A percentile compares a stretch with the other conserved stretches of the same genome.
phyloP scores from a whole-genome alignment of 1,140 invertebrate genomes.

The Apis laboriosa region DNA sequence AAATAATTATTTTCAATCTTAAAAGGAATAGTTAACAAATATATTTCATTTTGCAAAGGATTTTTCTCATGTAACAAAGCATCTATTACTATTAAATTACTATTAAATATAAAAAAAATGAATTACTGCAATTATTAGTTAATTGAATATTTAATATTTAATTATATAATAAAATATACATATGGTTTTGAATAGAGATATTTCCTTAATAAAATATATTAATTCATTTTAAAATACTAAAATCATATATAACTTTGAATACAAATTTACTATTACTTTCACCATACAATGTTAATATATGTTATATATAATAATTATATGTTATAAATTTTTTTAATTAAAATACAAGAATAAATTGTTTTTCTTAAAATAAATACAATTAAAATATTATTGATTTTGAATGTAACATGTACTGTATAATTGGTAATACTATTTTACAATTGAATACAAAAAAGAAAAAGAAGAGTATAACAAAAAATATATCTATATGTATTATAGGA shows the following conservation, averaged over 20 bases:
- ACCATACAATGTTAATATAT: neutral
- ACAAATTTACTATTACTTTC: neutral
- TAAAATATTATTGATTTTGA: conserved; percentile 2
- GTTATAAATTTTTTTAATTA: neutral
- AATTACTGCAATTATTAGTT: neutral
- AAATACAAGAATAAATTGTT: neutral
- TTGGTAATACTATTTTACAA: conserved; percentile 73
- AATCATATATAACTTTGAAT: neutral
- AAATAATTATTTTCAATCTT: conserved; percentile 42
- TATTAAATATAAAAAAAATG: conserved; percentile 4
- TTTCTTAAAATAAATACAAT: neutral
- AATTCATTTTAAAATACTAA: conserved; percentile 20
- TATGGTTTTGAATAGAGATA: neutral
- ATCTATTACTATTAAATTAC: neutral
- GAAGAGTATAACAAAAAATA: conserved; percentile 73
- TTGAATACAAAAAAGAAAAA: conserved; percentile 75
- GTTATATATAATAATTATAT: neutral
- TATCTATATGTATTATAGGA: conserved; percentile 72
- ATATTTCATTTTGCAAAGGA: neutral
- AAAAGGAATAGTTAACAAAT: neutral
- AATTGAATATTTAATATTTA: neutral
- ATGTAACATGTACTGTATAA: conserved; percentile 22
- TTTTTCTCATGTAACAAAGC: conserved; percentile 57
- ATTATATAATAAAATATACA: neutral
- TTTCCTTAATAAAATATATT: conserved; percentile 13